Percentiles rank a stretch among this genome's conserved stretches.
Conservation (phyloP, 1,140 invertebrate genomes). For the Meteorus sp. region DNA sequence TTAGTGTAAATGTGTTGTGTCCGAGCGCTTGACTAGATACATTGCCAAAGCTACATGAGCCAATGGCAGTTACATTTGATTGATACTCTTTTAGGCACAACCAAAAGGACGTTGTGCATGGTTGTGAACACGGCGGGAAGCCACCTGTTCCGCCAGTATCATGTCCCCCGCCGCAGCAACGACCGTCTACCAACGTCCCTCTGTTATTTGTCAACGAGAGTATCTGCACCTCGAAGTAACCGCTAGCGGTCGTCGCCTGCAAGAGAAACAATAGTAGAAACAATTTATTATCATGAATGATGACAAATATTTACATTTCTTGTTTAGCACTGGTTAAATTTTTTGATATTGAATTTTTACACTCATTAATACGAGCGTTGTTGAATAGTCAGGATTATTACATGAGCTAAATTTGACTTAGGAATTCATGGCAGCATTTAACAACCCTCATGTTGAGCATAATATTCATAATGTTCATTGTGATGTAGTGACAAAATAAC, state of each 20-base stretch:
- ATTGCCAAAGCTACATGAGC: slow-evolving; percentile 88
- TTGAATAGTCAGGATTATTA: too few species aligned
- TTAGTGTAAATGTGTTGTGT: slow-evolving; percentile 83
- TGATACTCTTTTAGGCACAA: slow-evolving; percentile 92
- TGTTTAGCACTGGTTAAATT: too few species aligned
- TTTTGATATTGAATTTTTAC: too few species aligned
- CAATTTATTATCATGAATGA: background rate
- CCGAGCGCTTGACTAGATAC: slow-evolving; percentile 81
- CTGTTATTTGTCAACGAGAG: slow-evolving; percentile 85
- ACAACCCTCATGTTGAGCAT: too few species aligned
- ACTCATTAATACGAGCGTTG: too few species aligned
- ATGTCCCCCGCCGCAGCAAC: slow-evolving; percentile 75
- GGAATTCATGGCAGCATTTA: too few species aligned
- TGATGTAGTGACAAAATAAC: too few species aligned
- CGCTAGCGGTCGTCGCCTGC: slow-evolving; percentile 74
- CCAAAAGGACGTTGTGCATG: slow-evolving; percentile 82
- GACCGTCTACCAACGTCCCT: slow-evolving; percentile 76
- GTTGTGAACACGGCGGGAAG: slow-evolving; percentile 57
- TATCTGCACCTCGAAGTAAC: slow-evolving; percentile 89
- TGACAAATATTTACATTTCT: background rate
- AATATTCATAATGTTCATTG: too few species aligned
- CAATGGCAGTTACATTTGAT: slow-evolving; percentile 76
- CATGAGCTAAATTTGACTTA: too few species aligned
- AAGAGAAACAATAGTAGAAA: slow-evolving; percentile 8
- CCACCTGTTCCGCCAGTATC: slow-evolving; percentile 50